Evolutionary conservation across 2,797 vertebrate genomes (phyloP).

Genomic region (Scarus forsteni): DNA sequence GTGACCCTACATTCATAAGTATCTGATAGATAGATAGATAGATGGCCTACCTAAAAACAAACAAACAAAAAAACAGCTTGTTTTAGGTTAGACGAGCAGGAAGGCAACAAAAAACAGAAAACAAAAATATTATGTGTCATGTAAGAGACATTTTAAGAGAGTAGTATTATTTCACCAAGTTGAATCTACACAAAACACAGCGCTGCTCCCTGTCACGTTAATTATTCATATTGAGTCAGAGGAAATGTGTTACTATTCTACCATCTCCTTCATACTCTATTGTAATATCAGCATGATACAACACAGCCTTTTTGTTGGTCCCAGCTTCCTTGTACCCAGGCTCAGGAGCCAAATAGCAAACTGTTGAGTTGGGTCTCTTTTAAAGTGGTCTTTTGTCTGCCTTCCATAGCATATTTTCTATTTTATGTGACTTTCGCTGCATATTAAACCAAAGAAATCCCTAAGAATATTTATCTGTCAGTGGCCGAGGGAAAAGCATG

Average conservation of each 20-base stretch:
- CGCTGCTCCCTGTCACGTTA: conserved; percentile 1
- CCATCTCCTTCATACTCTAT: background rate
- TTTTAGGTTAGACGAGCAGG: no score
- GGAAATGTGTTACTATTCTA: conserved; percentile 9
- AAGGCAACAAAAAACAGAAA: no score
- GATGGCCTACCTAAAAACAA: no score
- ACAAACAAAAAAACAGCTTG: no score
- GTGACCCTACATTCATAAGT: no score
- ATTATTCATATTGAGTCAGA: conserved; percentile 6
- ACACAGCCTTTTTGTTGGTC: conserved; percentile 2
- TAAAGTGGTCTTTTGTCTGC: conserved; percentile 7
- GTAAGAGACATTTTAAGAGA: no score
- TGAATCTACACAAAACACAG: background rate
- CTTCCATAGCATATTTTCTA: background rate
- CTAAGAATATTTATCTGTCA: background rate
- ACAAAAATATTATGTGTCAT: no score
- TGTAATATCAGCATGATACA: conserved; percentile 11
- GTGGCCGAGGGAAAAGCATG: no score
- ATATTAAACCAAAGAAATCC: conserved; percentile 26
- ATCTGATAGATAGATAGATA: no score
- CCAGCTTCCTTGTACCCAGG: conserved; percentile 6
- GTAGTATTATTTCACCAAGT: background rate
- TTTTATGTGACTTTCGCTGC: conserved; percentile 3
- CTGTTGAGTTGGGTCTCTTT: background rate
- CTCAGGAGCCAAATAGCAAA: conserved; percentile 8